phyloP scores from a whole-genome alignment of 2,113 vertebrate genomes.

The Entomyzon cyanotis region DNA sequence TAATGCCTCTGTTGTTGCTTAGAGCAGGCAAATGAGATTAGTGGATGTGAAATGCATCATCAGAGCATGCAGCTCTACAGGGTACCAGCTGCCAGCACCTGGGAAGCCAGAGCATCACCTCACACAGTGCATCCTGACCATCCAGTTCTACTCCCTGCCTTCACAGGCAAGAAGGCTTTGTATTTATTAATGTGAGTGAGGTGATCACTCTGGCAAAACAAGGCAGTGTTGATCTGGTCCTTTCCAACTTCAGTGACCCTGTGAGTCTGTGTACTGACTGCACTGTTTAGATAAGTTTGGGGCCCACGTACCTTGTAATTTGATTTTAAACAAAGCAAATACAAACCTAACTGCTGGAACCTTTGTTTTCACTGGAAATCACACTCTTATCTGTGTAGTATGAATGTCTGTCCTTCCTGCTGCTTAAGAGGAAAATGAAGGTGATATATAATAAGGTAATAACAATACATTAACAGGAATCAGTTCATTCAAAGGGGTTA shows the following conservation, averaged over 20 bases:
- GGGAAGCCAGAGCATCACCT: background rate
- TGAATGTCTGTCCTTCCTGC: conserved; percentile 33
- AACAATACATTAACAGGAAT: conserved; percentile 24
- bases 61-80: background rate
- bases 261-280: background rate
- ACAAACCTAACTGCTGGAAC: background rate
- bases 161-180: background rate
- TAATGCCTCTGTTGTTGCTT: background rate
- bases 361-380: conserved; percentile 43
- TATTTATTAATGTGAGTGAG: background rate
- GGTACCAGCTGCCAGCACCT: background rate
- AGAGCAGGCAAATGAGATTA: background rate
- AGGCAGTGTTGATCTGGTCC: background rate
- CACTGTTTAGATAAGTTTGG: conserved; percentile 28
- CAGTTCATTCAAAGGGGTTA: background rate
- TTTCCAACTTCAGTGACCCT: background rate
- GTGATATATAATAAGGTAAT: conserved; percentile 26
- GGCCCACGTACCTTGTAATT: background rate
- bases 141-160: background rate
- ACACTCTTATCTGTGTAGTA: background rate
- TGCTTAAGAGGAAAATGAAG: conserved; percentile 34
- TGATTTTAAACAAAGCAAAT: conserved; percentile 38
- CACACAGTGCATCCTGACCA: background rate
- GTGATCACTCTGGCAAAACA: background rate
- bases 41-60: background rate